Conservation (phyloP, 2,113 vertebrate species). For the Monarcha castaneiventris region DNA sequence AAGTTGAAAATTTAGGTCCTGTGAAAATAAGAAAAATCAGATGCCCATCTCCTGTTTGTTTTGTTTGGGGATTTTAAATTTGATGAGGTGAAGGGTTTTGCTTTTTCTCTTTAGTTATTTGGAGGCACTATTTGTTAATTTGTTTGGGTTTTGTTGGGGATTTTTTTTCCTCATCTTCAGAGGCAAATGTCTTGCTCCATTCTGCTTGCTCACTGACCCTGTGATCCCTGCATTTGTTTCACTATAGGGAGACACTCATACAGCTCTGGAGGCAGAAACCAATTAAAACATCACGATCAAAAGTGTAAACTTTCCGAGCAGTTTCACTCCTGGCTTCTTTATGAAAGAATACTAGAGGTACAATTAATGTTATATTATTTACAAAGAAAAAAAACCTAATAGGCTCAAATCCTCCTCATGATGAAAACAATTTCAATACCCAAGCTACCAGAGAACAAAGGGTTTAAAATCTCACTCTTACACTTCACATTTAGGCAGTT, state of each 20-base stretch:
- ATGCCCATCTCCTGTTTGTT: neutral
- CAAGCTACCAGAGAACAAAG: neutral
- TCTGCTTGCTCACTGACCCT: neutral
- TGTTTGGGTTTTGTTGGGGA: neutral
- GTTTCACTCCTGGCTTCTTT: neutral
- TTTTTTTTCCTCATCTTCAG: neutral
- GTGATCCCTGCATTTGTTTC: neutral
- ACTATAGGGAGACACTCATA: neutral
- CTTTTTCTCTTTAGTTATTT: neutral
- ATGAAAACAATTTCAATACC: neutral
- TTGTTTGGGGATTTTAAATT: neutral
- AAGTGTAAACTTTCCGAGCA: neutral
- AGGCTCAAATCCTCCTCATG: neutral
- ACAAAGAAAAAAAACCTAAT: neutral
- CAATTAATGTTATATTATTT: neutral
- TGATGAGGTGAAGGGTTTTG: neutral
- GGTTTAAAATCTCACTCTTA: neutral
- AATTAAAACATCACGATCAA: neutral
- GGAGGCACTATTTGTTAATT: accelerated
- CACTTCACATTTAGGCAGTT: neutral
- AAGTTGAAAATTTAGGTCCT: neutral
- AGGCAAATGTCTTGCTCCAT: neutral
- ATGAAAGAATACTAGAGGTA: neutral
- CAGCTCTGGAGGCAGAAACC: neutral
- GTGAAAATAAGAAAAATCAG: neutral